Base-by-base conservation (phyloP, 2,888 invertebrate species). In the Iselma pallidipennis region DNA sequence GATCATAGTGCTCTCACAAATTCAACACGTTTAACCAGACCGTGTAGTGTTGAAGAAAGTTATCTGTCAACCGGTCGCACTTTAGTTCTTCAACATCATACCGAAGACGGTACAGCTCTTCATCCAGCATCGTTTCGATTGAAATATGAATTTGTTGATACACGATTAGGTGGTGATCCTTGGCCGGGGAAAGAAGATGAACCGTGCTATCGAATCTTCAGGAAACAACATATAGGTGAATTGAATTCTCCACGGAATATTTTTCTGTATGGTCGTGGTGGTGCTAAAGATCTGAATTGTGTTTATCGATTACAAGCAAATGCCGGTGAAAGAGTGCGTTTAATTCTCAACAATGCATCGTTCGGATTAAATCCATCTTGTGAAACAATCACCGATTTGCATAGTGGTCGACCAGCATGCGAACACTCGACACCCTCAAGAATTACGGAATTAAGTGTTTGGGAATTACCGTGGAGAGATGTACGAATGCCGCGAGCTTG, bases 61-160 rank as follows among this genome's bases (percentile, higher is more conserved):
- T 94, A 94, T 81, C 86, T 94, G 28, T 83, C 83, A 4, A 78
- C 83, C 74, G 86, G 86, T 25, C 76, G 80, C n/a, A 78, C 76
- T 58, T 74, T 85, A 59, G 77, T 82, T 5, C 70, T 85, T 14
- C 82, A 84, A 75, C 87, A 88, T 80, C 81, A 86, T 82, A 82
- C 87, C 62, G 81, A 88, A 80, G 86, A 87, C 53, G 91, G 94
- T 31, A 94, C 93, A 1, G 92, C 92, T 1, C 85, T 94, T 12
- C 92, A 92, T 74, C 93, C 91, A 4, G 88, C 90, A 2, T 85
- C 86, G 7, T 91, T 91, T 77, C 83, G 87, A 55, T 78, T 90
- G 51, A 90, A 91, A 72, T 94, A 93, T 79, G 94, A 94, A 80
- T 94, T 94, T 77, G 87, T 94, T 21, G 92, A 94, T 76, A 93